Conservation (phyloP, 2,113 vertebrate species). For the Heptranchias perlo region DNA sequence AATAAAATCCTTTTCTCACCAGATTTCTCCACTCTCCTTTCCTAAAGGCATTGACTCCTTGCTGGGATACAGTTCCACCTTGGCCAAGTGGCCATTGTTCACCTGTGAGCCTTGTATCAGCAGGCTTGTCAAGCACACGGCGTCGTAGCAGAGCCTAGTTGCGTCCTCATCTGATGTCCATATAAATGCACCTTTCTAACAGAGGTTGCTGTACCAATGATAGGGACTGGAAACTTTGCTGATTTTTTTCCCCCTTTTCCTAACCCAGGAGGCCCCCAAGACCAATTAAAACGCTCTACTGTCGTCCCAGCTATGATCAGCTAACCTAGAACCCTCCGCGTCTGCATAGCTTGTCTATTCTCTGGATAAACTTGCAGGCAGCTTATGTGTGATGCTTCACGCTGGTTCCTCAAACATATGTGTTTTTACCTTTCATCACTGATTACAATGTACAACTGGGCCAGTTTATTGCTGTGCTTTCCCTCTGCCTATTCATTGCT, state of each 20-base stretch:
- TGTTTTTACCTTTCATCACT: background rate
- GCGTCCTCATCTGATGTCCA: background rate
- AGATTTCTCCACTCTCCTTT: background rate
- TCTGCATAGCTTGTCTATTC: background rate
- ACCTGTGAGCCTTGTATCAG: background rate
- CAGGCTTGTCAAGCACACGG: background rate
- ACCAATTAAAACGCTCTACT: background rate
- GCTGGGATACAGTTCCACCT: background rate
- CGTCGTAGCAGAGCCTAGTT: background rate
- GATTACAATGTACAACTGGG: background rate
- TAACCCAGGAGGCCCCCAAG: background rate
- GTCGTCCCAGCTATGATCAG: background rate
- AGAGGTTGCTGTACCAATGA: background rate
- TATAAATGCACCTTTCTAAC: background rate
- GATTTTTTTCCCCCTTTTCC: background rate
- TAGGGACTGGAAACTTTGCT: background rate
- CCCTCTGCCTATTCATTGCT: background rate
- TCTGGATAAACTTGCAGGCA: background rate
- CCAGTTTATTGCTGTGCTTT: background rate
- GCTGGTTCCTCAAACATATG: background rate
- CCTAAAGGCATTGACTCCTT: background rate
- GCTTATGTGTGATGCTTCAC: background rate
- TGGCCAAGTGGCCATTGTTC: background rate
- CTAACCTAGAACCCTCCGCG: background rate
- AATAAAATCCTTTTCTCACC: background rate